A percentile compares a stretch with the other conserved stretches of the same genome.
Conservation (phyloP, 2,113 vertebrate genomes). For the Brachirus orientalis region DNA sequence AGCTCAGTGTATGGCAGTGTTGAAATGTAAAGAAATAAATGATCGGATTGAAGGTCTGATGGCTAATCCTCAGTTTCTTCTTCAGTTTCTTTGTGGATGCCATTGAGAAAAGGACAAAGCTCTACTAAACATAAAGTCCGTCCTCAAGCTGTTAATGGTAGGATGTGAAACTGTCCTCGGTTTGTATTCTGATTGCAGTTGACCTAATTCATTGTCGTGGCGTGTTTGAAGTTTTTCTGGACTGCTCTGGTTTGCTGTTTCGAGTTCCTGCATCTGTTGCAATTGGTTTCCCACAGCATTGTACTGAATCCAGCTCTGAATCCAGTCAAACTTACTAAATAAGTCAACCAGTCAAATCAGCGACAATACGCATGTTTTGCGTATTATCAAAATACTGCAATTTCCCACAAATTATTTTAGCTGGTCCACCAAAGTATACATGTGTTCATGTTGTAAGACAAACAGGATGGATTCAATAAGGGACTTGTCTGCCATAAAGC, state of each 20-base stretch:
- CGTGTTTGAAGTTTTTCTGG: not conserved
- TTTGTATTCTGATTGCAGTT: not conserved
- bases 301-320: not conserved
- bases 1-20: too few relatives aligned
- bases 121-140: not conserved
- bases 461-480: too few relatives aligned
- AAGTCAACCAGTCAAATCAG: too few relatives aligned
- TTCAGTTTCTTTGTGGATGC: not conserved
- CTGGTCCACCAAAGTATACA: too few relatives aligned
- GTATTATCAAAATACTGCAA: too few relatives aligned
- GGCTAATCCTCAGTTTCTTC: not conserved
- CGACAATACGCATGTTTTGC: too few relatives aligned
- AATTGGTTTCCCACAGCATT: not conserved
- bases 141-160: not conserved
- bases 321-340: not conserved
- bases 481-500: too few relatives aligned
- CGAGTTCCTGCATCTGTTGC: slow-evolving; percentile 26
- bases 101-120: not conserved
- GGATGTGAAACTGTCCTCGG: not conserved
- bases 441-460: too few relatives aligned
- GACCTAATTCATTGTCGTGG: not conserved
- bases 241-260: slow-evolving; percentile 32
- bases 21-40: too few relatives aligned
- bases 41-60: not conserved
- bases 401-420: too few relatives aligned